Percentiles rank a stretch among this genome's conserved stretches.
phyloP scores from a whole-genome alignment of 2,888 invertebrate genomes.

The Drosophila paramelanica region DNA sequence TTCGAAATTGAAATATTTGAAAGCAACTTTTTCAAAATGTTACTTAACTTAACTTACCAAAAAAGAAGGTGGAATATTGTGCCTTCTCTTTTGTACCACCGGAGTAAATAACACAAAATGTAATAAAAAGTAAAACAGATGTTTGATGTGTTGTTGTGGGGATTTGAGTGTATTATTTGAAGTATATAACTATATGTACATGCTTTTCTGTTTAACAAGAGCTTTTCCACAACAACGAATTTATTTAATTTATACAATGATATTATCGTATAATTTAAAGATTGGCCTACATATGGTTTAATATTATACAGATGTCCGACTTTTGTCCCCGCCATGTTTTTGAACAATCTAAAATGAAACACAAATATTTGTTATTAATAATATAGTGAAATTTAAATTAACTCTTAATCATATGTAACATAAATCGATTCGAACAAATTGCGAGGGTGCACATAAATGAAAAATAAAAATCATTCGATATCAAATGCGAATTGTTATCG shows the following conservation, averaged over 20 bases:
- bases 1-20: too few species aligned
- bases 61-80: too few species aligned
- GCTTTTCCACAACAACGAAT: conserved; percentile 61
- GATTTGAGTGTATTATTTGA: background rate
- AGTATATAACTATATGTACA: conserved; percentile 4
- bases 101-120: too few species aligned
- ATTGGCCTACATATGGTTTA: conserved; percentile 40
- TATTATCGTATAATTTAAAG: conserved; percentile 53
- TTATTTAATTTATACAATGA: conserved; percentile 73
- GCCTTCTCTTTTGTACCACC: too few species aligned
- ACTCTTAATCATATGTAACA: background rate
- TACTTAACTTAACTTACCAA: too few species aligned
- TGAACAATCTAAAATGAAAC: conserved; percentile 88
- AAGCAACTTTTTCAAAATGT: too few species aligned
- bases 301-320: conserved; percentile 91
- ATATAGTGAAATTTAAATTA: background rate
- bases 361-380: background rate
- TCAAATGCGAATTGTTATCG: conserved; percentile 24
- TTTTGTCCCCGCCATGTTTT: conserved; percentile 92
- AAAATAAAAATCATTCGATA: conserved; percentile 15
- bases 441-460: conserved; percentile 3
- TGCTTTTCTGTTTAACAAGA: conserved; percentile 33
- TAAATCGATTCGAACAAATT: conserved; percentile 1
- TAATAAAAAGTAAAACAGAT: background rate
- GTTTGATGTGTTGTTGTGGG: background rate